Evolutionary conservation across 1,140 invertebrate species (phyloP), one percentile per base, ranked within the genome.

Genomic region (Heliothis virescens): DNA sequence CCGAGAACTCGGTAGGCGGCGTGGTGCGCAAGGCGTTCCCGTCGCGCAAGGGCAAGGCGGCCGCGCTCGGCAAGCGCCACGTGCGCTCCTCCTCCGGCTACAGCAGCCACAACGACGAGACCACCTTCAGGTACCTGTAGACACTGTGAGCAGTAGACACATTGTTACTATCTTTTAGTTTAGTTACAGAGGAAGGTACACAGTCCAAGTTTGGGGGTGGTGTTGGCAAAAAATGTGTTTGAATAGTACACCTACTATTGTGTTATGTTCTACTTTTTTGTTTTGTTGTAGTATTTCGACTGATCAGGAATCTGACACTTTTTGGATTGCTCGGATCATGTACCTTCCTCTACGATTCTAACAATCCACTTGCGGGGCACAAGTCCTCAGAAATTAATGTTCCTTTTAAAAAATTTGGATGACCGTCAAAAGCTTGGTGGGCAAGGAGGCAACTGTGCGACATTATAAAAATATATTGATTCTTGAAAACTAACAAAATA

Each of bases 41-140:
- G 10, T 95, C 96, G 62, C 92, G 96, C 21, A 96, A 97, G 86
- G 95, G 95, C 55, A 97, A 97, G 87, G 93, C 95, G 4, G 95
- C 94, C 12, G 94, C 92, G 57, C 95, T 95, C 65, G 95, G 95
- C 73, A 96, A 96, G 87, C 89, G 96, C 15, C 96, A 97, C 85
- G 96, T 97, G 71, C 95, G 97, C 79, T 97, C 96, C 85, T 97
- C 96, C 87, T 97, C 96, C 90, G 97, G 96, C 10, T 97, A 97
- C 88, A 97, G 96, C 79, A 97, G 96, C 92, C 97, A 97, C 92
- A 97, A 97, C 86, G 97, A 97, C 90, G 97, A 97, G 93, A 97
- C 97, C 60, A 97, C 97, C n/a, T 97, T 97, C 95, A 97, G 96
- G 96, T 97, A 79, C 48, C 67, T 71, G 67, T 71, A 71, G 67